Conservation (phyloP, 2,888 invertebrate species). For the Ametastegia equiseti region DNA sequence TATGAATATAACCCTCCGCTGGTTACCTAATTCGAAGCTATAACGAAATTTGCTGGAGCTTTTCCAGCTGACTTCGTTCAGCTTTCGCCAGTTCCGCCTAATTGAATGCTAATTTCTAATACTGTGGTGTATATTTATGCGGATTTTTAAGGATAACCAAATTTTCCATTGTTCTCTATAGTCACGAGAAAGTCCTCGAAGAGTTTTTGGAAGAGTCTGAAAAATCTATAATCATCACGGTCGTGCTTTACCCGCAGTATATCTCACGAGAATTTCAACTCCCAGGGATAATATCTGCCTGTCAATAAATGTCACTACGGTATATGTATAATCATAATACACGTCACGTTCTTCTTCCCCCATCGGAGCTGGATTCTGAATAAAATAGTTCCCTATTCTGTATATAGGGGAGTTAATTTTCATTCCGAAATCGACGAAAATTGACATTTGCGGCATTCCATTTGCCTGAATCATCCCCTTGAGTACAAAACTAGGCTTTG, state of each 20-base stretch:
- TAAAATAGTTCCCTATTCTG: background rate
- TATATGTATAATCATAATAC: conserved; percentile 19
- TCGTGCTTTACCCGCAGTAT: background rate
- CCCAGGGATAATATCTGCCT: conserved; percentile 1
- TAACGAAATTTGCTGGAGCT: background rate
- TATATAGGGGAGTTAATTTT: no score
- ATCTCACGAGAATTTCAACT: background rate
- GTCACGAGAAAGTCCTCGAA: no score
- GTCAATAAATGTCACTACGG: conserved; percentile 36
- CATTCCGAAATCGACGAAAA: no score
- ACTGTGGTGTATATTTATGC: background rate
- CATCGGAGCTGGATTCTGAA: background rate
- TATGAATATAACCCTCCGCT: no score
- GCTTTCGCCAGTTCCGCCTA: background rate
- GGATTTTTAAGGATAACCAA: background rate
- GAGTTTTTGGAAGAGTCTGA: background rate
- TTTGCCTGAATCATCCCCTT: no score
- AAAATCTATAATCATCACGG: background rate
- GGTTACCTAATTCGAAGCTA: background rate
- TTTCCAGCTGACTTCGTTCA: background rate
- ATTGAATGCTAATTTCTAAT: conserved; percentile 30
- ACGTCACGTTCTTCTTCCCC: background rate
- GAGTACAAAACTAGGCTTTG: no score
- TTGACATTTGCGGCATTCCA: no score
- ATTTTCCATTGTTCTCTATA: background rate